phyloP scores from a whole-genome alignment of 2,113 vertebrate genomes.

The Lepisosteus oculatus region DNA sequence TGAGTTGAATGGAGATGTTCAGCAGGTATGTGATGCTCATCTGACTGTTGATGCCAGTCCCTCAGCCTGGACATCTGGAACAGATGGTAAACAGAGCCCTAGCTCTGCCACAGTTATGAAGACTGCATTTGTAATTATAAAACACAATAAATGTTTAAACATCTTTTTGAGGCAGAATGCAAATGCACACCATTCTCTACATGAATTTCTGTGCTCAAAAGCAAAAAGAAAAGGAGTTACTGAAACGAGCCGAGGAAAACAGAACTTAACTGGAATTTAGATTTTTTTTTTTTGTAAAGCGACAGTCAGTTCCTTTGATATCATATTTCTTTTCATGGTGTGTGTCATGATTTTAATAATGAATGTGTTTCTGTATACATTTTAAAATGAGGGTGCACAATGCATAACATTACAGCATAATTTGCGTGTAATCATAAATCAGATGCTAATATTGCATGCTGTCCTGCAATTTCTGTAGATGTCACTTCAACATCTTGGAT shows the following conservation, averaged over 20 bases:
- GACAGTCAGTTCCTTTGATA: too few relatives aligned
- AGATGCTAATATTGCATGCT: too few relatives aligned
- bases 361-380: background rate
- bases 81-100: constrained; percentile 16
- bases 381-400: background rate
- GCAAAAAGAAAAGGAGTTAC: background rate
- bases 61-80: background rate
- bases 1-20: too few relatives aligned
- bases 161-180: constrained; percentile 37
- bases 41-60: background rate
- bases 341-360: background rate
- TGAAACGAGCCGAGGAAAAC: too few relatives aligned
- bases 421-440: background rate
- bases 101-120: background rate
- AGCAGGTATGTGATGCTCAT: too few relatives aligned
- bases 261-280: too few relatives aligned
- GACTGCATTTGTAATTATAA: constrained; percentile 18
- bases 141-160: constrained; percentile 44
- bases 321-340: background rate
- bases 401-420: background rate
- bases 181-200: constrained; percentile 20
- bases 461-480: background rate
- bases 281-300: too few relatives aligned
- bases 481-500: background rate
- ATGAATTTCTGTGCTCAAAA: background rate